Base-by-base conservation (phyloP, 1,140 invertebrate species). In the Calycopis cecrops region DNA sequence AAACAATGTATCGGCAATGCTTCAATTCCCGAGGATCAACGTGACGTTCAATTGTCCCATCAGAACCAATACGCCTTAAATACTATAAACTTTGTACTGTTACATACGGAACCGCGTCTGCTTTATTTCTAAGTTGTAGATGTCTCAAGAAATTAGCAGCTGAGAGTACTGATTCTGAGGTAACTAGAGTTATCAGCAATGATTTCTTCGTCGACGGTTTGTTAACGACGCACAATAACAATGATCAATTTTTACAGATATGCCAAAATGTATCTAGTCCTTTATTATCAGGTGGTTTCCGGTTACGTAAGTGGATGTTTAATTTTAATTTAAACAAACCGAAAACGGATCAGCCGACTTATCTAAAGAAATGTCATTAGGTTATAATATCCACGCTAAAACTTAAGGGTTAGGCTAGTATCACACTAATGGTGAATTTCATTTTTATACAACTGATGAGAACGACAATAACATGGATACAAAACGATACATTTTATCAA, bases 1-100 rank as follows among this genome's bases (percentile, higher is more conserved):
- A n/a, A 69, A 69, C n/a, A 37, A 62, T 60, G 55, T 69, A 38
- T 14, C 12, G 57, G 8, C 50, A 59, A 12, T 51, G n/a, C 37
- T 28, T 28, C 12, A 51, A n/a, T 11, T 7, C 3, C 9, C 38
- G 4, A 12, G 21, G 21, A 40, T 33, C 48, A 57, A 47, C 48
- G 37, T 6, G 12, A 57, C 6, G 14, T 57, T 1, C 55, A 57
- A 10, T 34, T 12, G 34, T 49, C 14, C n/a, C 33, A 12, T 49
- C 3, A 21, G 7, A 54, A 33, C 38, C 52, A 2, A 14, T 53
- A 9, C 9, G 38, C 33, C 18, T 53, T 11, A n/a, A n/a, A n/a
- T n/a, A n/a, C n/a, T 53, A 53, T 33, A 16, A 40, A 34, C 21
- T 37, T 28, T 28, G 2, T 28, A 28, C 21, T 3, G 21, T 28